Evolutionary conservation across 2,113 vertebrate species (phyloP).

Genomic region (Saguinus imperator): DNA sequence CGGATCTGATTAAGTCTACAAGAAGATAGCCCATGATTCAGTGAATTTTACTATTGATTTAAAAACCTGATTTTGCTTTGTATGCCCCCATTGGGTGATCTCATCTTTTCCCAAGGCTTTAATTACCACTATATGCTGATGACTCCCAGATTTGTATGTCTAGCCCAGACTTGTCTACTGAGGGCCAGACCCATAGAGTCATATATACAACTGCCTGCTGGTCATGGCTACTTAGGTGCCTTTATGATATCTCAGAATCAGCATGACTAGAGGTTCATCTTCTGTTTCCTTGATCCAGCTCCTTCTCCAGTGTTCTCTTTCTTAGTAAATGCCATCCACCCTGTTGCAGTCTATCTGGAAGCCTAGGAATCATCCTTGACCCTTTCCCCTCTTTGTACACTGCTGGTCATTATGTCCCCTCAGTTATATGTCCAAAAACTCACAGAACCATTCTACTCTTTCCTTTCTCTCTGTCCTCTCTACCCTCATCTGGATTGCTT

Average conservation of each 20-base stretch:
- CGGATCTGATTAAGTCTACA: not conserved
- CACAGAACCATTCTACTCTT: not conserved
- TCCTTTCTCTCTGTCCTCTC: not conserved
- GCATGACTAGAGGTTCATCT: not conserved
- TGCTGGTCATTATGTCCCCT: not conserved
- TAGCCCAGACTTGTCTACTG: slow-evolving; percentile 62
- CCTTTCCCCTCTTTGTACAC: fast-evolving
- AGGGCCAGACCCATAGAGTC: not conserved
- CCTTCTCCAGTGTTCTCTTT: not conserved
- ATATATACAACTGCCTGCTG: not conserved
- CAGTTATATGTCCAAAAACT: not conserved
- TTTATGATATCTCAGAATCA: not conserved
- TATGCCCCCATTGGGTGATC: slow-evolving; percentile 45
- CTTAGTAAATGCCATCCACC: not conserved
- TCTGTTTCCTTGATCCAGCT: not conserved
- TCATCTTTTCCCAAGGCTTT: slow-evolving; percentile 57
- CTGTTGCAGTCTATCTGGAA: not conserved
- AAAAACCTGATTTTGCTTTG: not conserved
- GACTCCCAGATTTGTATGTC: not conserved
- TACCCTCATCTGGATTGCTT: not conserved
- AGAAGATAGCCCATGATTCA: slow-evolving; percentile 19
- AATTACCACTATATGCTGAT: slow-evolving; percentile 52
- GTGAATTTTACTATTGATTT: slow-evolving; percentile 26
- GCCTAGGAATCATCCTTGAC: not conserved
- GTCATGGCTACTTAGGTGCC: not conserved